Evolutionary conservation across 2,888 invertebrate species (phyloP).

Genomic region (Hypomecis atomaria): DNA sequence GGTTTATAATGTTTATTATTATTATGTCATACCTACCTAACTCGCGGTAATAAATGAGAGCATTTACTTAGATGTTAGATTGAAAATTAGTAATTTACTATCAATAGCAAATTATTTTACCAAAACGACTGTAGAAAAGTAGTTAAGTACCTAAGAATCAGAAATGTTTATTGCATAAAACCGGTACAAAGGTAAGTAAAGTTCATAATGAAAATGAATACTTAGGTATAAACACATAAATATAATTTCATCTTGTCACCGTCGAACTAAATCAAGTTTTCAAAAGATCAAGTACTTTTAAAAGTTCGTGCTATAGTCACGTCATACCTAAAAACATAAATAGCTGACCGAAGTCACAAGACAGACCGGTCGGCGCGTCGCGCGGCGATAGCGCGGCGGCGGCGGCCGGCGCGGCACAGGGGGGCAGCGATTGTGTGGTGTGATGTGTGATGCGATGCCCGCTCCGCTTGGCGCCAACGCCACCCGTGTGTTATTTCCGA

Average conservation of each 20-base stretch:
- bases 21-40: constrained; percentile 20
- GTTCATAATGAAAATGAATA: background rate
- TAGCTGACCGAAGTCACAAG: constrained; percentile 75
- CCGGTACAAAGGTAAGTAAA: background rate
- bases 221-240: too few relatives aligned
- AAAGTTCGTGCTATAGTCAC: constrained; percentile 52
- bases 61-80: background rate
- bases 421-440: constrained; percentile 39
- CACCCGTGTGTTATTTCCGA: constrained; percentile 79
- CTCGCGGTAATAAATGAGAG: constrained; percentile 8
- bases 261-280: constrained; percentile 46
- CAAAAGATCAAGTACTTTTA: constrained; percentile 53
- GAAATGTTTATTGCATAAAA: too few relatives aligned
- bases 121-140: background rate
- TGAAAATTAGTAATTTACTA: too few relatives aligned
- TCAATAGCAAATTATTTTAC: background rate
- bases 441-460: constrained; percentile 56
- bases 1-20: constrained; percentile 42
- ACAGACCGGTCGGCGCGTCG: constrained; percentile 68
- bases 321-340: constrained; percentile 62
- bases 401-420: constrained; percentile 29
- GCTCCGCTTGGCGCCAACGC: constrained; percentile 81
- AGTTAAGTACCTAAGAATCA: too few relatives aligned
- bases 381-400: constrained; percentile 48
- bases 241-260: too few relatives aligned